phyloP scores from a whole-genome alignment of 2,888 invertebrate genomes.

The Vanessa cardui region DNA sequence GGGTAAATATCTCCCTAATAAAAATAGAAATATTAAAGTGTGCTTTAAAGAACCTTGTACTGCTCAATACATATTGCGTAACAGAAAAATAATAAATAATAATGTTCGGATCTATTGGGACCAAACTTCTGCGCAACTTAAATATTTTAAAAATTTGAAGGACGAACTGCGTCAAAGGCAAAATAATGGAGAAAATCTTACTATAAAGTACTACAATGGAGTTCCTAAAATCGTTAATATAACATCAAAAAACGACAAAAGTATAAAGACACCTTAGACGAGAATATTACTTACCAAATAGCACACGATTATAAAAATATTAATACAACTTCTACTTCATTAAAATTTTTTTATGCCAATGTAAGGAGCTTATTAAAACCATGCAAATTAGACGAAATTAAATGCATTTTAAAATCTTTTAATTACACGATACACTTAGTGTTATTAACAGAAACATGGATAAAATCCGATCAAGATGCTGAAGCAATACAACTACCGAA shows the following conservation, averaged over 20 bases:
- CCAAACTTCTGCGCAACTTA: conserved; percentile 4
- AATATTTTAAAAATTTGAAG: conserved; percentile 11
- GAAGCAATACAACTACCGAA: not conserved
- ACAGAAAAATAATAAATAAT: conserved; percentile 8
- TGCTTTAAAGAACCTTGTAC: not conserved
- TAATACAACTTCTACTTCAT: not conserved
- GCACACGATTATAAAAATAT: not conserved
- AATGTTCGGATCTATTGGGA: conserved; percentile 7
- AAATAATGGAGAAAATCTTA: not conserved
- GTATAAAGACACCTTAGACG: not conserved
- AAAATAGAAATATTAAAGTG: conserved; percentile 2
- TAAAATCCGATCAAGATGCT: not conserved
- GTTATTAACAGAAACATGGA: conserved; percentile 11
- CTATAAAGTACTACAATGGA: not conserved
- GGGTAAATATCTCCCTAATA: not conserved
- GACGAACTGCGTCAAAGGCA: not conserved
- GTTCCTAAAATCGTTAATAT: not conserved
- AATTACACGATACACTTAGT: conserved; percentile 6
- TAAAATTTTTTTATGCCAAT: conserved; percentile 10
- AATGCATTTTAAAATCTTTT: conserved; percentile 9
- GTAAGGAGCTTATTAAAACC: conserved; percentile 1
- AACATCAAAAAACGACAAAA: not conserved
- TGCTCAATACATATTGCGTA: conserved; percentile 6
- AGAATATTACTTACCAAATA: not conserved
- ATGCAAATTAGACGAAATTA: conserved; percentile 1